Conservation (phyloP, 2,888 invertebrate species). For the Drosophila robusta region DNA sequence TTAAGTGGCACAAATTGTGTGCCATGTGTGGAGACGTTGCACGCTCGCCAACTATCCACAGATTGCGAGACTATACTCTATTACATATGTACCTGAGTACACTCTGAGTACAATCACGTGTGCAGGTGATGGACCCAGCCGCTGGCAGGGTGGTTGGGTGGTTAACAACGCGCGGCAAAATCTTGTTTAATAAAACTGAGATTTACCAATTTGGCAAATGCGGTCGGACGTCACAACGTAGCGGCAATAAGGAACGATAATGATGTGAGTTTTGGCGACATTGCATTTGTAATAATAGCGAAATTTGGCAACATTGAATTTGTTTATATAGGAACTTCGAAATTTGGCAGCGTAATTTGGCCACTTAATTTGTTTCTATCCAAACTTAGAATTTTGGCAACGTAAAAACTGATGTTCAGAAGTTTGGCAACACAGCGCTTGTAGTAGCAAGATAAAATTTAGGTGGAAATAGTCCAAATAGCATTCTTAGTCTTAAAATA, state of each 20-base stretch:
- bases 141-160: background rate
- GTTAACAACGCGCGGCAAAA: conserved; percentile 4
- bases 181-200: conserved; percentile 3
- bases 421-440: conserved; percentile 3
- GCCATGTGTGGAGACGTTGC: conserved; percentile 60
- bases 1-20: conserved; percentile 79
- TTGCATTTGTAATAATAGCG: background rate
- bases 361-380: too few species aligned
- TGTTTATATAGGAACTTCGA: background rate
- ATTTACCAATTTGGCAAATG: conserved; percentile 21
- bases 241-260: background rate
- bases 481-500: too few species aligned
- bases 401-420: background rate
- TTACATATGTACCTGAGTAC: conserved; percentile 14
- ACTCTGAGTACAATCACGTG: conserved; percentile 19
- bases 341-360: conserved; percentile 5
- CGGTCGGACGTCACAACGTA: conserved; percentile 1
- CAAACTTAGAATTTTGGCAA: too few species aligned
- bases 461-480: too few species aligned
- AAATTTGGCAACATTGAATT: conserved; percentile 3
- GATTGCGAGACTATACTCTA: conserved; percentile 20
- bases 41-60: conserved; percentile 49
- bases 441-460: background rate
- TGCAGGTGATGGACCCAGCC: conserved; percentile 33
- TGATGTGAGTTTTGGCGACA: conserved; percentile 1